Conservation (phyloP, 2,797 vertebrate species). For the Neosilurus mollespiculum region DNA sequence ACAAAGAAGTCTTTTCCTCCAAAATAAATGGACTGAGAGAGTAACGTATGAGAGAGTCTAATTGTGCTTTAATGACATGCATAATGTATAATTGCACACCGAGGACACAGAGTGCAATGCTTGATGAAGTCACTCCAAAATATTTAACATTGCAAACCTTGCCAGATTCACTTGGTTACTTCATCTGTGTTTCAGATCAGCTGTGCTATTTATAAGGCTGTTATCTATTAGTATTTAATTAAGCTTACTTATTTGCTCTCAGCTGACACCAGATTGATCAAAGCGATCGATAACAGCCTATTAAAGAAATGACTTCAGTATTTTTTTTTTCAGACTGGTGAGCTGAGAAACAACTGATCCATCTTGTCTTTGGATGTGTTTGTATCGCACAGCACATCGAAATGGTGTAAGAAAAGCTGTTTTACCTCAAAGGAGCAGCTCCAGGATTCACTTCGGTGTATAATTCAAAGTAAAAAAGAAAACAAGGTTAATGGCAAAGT, state of each 20-base stretch:
- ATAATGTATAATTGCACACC: slow-evolving; percentile 55
- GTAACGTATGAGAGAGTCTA: slow-evolving; percentile 55
- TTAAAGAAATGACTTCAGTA: slow-evolving; percentile 61
- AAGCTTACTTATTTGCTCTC: slow-evolving; percentile 67
- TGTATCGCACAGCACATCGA: slow-evolving; percentile 40
- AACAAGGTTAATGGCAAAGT: slow-evolving; percentile 34
- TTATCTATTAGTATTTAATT: slow-evolving; percentile 70
- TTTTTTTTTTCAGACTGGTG: slow-evolving; percentile 51
- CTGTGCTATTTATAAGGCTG: slow-evolving; percentile 59
- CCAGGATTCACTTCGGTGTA: background rate
- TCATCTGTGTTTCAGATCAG: slow-evolving; percentile 52
- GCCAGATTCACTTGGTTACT: slow-evolving; percentile 45
- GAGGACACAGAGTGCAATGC: slow-evolving; percentile 49
- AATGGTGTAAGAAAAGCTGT: slow-evolving; percentile 31
- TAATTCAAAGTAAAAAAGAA: slow-evolving; percentile 39
- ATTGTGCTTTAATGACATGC: slow-evolving; percentile 58
- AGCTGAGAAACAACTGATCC: slow-evolving; percentile 60
- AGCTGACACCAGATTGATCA: slow-evolving; percentile 69
- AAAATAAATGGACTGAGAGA: slow-evolving; percentile 50
- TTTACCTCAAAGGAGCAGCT: slow-evolving; percentile 37
- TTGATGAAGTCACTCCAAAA: slow-evolving; percentile 55
- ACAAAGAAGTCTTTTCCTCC: slow-evolving; percentile 46
- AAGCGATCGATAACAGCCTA: slow-evolving; percentile 65
- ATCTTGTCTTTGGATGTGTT: slow-evolving; percentile 52
- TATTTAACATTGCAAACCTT: slow-evolving; percentile 39